Evolutionary conservation across 2,888 invertebrate genomes (phyloP).

Genomic region (Lithophane semibrunnea): DNA sequence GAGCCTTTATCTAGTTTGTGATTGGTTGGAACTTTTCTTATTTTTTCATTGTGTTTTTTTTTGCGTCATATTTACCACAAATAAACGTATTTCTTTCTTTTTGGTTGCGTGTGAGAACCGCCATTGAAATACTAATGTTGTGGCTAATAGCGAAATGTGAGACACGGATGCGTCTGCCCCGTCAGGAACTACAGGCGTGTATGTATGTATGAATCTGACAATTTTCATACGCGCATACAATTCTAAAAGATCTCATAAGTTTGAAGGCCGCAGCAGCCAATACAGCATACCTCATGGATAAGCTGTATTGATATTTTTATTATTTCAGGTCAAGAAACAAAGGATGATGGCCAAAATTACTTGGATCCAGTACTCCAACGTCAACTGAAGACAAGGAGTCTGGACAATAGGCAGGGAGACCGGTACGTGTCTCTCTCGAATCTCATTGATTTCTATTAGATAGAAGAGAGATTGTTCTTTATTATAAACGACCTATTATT

Average conservation of each 20-base stretch:
- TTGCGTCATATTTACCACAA: too few species aligned
- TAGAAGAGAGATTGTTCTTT: not conserved
- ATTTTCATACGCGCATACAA: not conserved
- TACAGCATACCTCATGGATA: too few species aligned
- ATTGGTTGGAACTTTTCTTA: too few species aligned
- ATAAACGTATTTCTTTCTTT: too few species aligned
- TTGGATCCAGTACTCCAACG: not conserved
- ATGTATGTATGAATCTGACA: not conserved
- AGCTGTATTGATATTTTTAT: not conserved
- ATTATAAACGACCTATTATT: not conserved
- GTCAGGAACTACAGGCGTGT: not conserved
- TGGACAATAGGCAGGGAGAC: slow-evolving; percentile 6
- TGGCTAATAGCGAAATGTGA: too few species aligned
- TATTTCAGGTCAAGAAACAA: slow-evolving; percentile 20
- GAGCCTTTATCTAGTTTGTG: too few species aligned
- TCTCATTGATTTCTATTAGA: not conserved
- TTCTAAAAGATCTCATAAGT: not conserved
- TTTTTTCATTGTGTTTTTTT: too few species aligned
- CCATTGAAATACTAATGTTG: too few species aligned
- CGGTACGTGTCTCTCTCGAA: slow-evolving; percentile 4
- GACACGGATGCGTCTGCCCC: not conserved
- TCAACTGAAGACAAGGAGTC: slow-evolving; percentile 29
- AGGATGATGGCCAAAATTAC: not conserved
- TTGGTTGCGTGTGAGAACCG: too few species aligned
- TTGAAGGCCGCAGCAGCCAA: too few species aligned